Evolutionary conservation across 2,888 invertebrate genomes (phyloP), one percentile per base, ranked within the genome.

Genomic region (Saturnia pavonia): DNA sequence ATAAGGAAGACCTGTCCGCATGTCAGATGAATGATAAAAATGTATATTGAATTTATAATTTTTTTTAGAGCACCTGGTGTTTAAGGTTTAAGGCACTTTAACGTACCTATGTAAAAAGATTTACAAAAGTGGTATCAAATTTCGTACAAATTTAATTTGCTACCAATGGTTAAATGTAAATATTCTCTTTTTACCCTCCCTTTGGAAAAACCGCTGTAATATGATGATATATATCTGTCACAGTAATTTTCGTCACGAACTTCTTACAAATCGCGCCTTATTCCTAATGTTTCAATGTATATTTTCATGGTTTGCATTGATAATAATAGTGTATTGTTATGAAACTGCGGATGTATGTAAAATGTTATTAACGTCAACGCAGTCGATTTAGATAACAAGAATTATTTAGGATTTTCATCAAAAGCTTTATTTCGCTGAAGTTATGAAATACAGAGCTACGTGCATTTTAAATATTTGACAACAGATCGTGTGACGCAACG

Each of bases 361-460:
- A 40, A n/a, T 40, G 40, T n/a, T 8, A 63, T 19, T 19, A 65
- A 65, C 6, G 19, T 65, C 16, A 40, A n/a, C 65, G 16, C 16
- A 34, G 3, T 34, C 40, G 19, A 34, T 40, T 40, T 65, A 65
- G 65, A 65, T 65, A 65, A 63, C 63, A 34, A 9, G 40, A 14
- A 57, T 40, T 40, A 63, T 65, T 65, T 65, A 7, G 19, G 19
- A 65, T 65, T 65, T 34, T 40, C 65, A 65, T 19, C 40, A n/a
- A 65, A 40, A 65, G 34, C 40, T 40, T 65, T 40, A 40, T 65
- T 65, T 11, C 65, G 19, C n/a, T 65, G 14, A 57, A 25, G 40
- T 65, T 65, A 65, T 65, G 65, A 65, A 65, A 65, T 65, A 65
- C 65, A 65, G 40, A 16, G 19, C 65, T 65, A 65, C 65, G 34